These are phyloP conservation scores for Calliopsis andreniformis DNA, from an alignment of 1,140 invertebrate genomes.

Conservation along the genomic window DNA sequence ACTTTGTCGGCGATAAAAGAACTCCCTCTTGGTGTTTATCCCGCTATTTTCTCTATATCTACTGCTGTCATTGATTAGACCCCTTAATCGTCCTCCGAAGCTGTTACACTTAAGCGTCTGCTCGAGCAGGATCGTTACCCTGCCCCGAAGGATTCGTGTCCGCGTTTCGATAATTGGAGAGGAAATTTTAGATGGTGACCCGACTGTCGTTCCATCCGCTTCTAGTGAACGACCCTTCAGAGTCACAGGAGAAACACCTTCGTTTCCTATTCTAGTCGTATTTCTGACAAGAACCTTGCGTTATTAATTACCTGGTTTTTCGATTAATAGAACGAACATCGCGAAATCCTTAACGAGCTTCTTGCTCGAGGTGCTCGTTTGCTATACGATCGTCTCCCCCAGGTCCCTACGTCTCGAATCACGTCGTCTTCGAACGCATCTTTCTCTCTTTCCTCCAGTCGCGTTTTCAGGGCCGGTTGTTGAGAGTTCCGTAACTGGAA, in stretches of 20 bases:
- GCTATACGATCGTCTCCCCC: not conserved
- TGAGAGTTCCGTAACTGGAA: conserved; percentile 58
- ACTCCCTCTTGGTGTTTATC: conserved; percentile 42
- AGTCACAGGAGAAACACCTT: no score
- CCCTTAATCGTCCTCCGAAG: conserved; percentile 30
- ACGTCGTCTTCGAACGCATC: conserved; percentile 16
- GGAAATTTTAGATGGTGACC: not conserved
- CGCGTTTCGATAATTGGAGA: conserved; percentile 13
- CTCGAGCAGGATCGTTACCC: not conserved
- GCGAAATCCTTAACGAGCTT: not conserved
- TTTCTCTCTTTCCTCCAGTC: conserved; percentile 44
- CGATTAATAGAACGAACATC: not conserved
- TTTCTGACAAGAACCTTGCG: not conserved
- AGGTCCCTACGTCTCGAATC: conserved; percentile 13
- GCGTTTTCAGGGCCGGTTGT: conserved; percentile 40
- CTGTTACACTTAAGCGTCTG: conserved; percentile 2
- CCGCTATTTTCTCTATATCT: conserved; percentile 50
- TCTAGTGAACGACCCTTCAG: not conserved
- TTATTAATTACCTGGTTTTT: not conserved
- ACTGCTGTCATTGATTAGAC: conserved; percentile 53
- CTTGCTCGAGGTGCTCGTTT: not conserved
- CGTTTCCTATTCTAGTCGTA: not conserved
- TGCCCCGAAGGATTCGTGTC: not conserved
- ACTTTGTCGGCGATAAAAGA: conserved; percentile 58
- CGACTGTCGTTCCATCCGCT: not conserved